These are phyloP conservation scores for Ophiodon elongatus DNA, from an alignment of 2,113 vertebrate species.

Conservation along the genomic window DNA sequence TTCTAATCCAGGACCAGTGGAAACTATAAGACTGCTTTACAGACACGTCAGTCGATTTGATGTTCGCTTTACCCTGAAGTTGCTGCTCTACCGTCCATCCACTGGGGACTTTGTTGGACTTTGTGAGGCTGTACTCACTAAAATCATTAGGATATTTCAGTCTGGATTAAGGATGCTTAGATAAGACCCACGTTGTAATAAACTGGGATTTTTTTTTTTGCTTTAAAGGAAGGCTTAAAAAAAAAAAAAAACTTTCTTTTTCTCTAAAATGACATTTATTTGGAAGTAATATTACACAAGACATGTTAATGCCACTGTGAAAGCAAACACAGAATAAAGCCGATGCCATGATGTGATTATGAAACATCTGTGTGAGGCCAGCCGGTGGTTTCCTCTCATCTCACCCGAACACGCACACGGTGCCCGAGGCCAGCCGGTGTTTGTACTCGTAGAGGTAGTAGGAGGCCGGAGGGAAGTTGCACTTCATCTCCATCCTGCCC, in stretches of 20 bases:
- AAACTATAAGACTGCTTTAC: constrained; percentile 68
- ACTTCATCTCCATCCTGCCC: constrained; percentile 79
- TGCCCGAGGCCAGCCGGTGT: constrained; percentile 82
- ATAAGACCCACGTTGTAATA: not conserved
- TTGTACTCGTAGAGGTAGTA: constrained; percentile 84
- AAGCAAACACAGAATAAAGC: constrained; percentile 44
- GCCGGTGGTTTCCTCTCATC: constrained; percentile 11
- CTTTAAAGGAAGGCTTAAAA: not conserved
- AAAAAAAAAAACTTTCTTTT: not conserved
- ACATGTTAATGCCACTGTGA: constrained; percentile 41
- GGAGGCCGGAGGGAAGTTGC: constrained; percentile 80
- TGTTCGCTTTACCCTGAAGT: constrained; percentile 66
- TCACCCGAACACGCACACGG: constrained; percentile 82
- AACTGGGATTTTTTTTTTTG: not conserved
- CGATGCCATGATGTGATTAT: not conserved
- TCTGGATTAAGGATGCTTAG: not conserved
- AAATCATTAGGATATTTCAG: not conserved
- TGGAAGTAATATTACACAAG: constrained; percentile 21
- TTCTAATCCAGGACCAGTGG: constrained; percentile 84
- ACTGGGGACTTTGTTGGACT: constrained; percentile 71
- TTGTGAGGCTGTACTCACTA: not conserved
- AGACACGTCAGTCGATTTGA: constrained; percentile 68
- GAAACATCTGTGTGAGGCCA: constrained; percentile 39
- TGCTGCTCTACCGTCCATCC: constrained; percentile 74
- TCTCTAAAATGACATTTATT: constrained; percentile 57